These are phyloP conservation scores for Protaetia brevitarsis DNA, from an alignment of 1,140 invertebrate species.

Conservation along the genomic window DNA sequence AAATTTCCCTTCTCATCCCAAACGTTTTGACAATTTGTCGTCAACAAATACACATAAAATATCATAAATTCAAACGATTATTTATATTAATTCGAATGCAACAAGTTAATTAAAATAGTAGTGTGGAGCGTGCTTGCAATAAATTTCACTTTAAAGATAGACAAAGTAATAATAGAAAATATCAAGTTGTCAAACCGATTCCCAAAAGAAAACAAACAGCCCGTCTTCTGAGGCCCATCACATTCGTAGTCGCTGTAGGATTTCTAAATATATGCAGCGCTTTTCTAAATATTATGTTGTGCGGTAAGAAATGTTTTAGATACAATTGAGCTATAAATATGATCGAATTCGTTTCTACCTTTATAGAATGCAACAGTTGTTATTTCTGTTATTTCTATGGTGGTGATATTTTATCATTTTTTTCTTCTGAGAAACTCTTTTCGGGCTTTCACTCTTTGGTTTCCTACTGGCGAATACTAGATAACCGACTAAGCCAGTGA, in stretches of 20 bases:
- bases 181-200: conserved; percentile 1
- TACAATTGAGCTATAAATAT: no score
- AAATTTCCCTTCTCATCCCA: not conserved
- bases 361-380: no score
- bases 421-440: no score
- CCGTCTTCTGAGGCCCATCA: not conserved
- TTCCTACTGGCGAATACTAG: no score
- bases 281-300: no score
- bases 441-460: no score
- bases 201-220: not conserved
- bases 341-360: no score
- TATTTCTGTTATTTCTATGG: no score
- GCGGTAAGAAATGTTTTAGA: no score
- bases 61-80: not conserved
- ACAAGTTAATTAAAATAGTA: not conserved
- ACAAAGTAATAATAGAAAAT: not conserved
- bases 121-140: not conserved
- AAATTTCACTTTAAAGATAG: not conserved
- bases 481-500: no score
- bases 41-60: not conserved
- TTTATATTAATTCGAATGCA: not conserved
- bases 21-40: not conserved
- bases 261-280: not conserved
- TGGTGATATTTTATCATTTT: no score
- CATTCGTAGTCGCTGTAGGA: not conserved